Percentiles rank a stretch among this genome's conserved stretches.
phyloP scores from a whole-genome alignment of 2,888 invertebrate genomes.

The Hyles lineata region DNA sequence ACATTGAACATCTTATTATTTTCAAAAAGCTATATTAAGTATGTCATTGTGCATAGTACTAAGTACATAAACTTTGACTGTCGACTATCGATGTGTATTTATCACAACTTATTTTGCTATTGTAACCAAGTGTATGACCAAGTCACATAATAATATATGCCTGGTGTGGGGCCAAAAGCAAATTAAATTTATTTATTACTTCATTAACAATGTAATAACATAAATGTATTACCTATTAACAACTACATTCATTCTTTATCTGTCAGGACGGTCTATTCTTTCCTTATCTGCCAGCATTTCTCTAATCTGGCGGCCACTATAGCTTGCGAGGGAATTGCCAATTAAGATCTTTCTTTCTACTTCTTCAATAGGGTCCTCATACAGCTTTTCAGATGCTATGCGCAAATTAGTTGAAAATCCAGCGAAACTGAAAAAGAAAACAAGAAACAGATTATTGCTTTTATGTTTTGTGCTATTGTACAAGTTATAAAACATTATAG shows the following conservation, averaged over 20 bases:
- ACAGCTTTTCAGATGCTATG: conserved; percentile 58
- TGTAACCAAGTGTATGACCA: too few species aligned
- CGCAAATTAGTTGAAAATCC: conserved; percentile 59
- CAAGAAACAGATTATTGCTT: not conserved
- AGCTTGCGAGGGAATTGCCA: conserved; percentile 62
- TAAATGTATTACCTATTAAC: conserved; percentile 53
- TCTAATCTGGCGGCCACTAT: conserved; percentile 57
- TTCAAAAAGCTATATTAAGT: too few species aligned
- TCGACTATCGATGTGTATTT: too few species aligned
- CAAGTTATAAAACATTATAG: too few species aligned
- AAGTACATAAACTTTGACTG: too few species aligned
- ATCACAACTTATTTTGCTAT: too few species aligned
- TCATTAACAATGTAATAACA: conserved; percentile 12
- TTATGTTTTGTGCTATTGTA: too few species aligned
- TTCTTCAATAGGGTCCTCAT: conserved; percentile 74
- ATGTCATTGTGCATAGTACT: too few species aligned
- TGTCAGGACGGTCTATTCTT: conserved; percentile 62
- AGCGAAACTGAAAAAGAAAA: conserved; percentile 59
- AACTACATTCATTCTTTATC: conserved; percentile 63
- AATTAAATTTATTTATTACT: too few species aligned
- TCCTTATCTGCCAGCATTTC: conserved; percentile 56
- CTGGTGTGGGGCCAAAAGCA: too few species aligned
- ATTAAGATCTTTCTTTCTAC: conserved; percentile 74
- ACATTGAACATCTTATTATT: too few species aligned
- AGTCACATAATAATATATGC: too few species aligned